Conservation (phyloP, 2,888 invertebrate genomes). For the Blastobasis lacticolella region DNA sequence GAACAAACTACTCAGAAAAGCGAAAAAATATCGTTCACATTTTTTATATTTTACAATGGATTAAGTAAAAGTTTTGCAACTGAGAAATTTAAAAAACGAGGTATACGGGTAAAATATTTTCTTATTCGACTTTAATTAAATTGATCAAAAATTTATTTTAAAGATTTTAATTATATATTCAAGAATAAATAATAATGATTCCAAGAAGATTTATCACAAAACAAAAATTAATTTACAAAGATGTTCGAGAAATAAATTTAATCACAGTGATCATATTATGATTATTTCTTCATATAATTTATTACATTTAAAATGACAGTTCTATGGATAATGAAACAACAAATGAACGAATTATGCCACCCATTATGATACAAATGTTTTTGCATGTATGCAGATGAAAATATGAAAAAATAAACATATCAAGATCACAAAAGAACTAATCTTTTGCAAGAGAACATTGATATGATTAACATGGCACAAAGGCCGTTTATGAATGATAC, state of each 20-base stretch:
- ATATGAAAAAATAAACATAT: slow-evolving; percentile 55
- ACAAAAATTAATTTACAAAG: too few species aligned
- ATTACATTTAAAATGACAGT: too few species aligned
- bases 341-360: not conserved
- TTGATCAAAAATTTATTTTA: too few species aligned
- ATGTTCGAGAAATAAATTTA: not conserved
- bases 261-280: slow-evolving; percentile 27
- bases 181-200: too few species aligned
- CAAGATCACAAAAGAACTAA: slow-evolving; percentile 30
- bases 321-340: too few species aligned
- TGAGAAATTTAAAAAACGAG: too few species aligned
- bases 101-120: too few species aligned
- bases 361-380: too few species aligned
- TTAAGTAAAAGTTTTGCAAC: too few species aligned
- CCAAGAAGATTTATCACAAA: too few species aligned
- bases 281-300: slow-evolving; percentile 32
- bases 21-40: slow-evolving; percentile 18
- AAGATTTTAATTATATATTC: too few species aligned
- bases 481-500: slow-evolving; percentile 69
- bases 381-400: slow-evolving; percentile 1
- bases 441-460: slow-evolving; percentile 34
- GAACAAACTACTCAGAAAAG: slow-evolving; percentile 25
- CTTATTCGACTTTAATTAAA: too few species aligned
- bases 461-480: slow-evolving; percentile 52
- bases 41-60: slow-evolving; percentile 33